Base-by-base conservation (phyloP, 2,888 invertebrate genomes). In the Gryllus longicercus region DNA sequence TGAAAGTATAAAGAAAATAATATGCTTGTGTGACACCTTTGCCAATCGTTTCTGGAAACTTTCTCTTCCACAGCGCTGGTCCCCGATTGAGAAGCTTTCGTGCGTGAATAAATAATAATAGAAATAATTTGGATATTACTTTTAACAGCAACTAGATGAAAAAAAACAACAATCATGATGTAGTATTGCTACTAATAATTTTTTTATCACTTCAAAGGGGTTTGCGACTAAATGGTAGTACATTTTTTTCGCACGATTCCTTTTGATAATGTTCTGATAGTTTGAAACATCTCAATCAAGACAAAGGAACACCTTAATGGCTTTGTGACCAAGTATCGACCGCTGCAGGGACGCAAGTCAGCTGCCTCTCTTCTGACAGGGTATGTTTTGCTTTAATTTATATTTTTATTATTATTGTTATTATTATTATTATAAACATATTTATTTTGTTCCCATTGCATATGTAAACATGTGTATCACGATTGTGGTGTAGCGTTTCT, bases 241-340 rank as follows among this genome's bases (percentile, higher is more conserved):
- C 63, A 63, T 63, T n/a, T 14, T 63, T 14, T 18, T 21, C 63
- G 8, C 63, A 63, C 16, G n/a, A 16, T 18, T 63, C 63, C 12
- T n/a, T 63, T 63, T 63, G n/a, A 63, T n/a, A 11, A 63, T 63
- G 63, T 63, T 14, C 12, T 18, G n/a, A 63, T 14, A 14, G 16
- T n/a, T 63, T 63, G 16, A 63, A n/a, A 63, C 5, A n/a, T 18
- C 63, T 63, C 63, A 14, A 14, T n/a, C 63, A 63, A 63, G 63
- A 63, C 63, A 63, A 63, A 63, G 63, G 63, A 63, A 63, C 63
- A 63, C 63, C 63, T 63, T 63, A n/a, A 63, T 63, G 63, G 63
- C 63, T n/a, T 18, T 14, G 63, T 63, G 63, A 63, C 63, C 16
- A n/a, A 63, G 63, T 63, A 63, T 63, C 63, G 63, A 63, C 63